Base-by-base conservation (phyloP, 92 coral and sea anemone species). In the Zoanthus solanderi region DNA sequence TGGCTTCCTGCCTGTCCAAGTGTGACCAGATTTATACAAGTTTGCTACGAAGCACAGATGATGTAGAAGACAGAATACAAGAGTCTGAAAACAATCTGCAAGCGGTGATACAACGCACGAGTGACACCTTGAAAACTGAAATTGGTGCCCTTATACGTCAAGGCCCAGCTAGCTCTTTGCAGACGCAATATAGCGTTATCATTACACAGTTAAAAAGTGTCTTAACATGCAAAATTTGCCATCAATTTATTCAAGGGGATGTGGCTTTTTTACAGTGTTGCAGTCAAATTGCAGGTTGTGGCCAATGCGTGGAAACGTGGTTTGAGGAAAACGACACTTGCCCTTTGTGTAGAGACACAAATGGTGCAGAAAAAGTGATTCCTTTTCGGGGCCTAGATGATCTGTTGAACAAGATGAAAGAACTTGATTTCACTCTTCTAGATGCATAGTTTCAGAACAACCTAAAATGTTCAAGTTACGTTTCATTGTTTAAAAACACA, bases 151-250 rank as follows among this genome's bases (percentile, higher is more conserved):
- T 61, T 18, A 61, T 61, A 61, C 68, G 31, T 61, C 68, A 61
- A 16, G 68, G 69, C 17, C 16, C 69, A 61, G 69, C 69, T 61
- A n/a, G 69, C 69, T 16, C 9, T 61, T 61, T 57, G 17, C 65
- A 57, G 16, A 57, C 3, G 65, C 65, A 57, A 57, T 57, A 61
- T 61, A 23, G 75, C 14, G 47, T 9, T 9, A 69, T 69, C 7
- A 69, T 69, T 30, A 3, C 75, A 11, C 48, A 1, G 75, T 34
- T 69, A 31, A 69, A 69, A 69, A 29, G 17, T 69, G 17, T 9
- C 75, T 69, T 69, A 17, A 69, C 75, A 69, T 69, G 75, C 47
- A 69, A 30, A 69, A 69, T 69, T 30, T 34, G 46, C 75, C 75
- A 32, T 44, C 50, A 37, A 44, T 0, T 73, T 11, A 73, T 73